Conservation (phyloP, 1,140 invertebrate genomes). For the Melanaphis sacchari region DNA sequence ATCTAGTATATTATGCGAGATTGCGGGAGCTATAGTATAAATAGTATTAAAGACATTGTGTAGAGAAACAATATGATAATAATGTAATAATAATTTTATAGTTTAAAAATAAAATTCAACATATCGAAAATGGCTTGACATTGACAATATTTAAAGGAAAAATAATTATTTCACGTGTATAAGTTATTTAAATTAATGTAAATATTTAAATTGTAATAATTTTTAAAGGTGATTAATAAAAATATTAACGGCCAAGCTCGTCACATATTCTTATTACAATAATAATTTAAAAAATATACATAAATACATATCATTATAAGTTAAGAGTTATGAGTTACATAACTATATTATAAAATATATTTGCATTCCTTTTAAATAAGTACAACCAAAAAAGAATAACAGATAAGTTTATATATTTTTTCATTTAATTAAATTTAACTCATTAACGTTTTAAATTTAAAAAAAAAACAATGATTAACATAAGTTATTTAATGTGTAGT, state of each 20-base stretch:
- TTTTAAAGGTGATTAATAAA: not conserved
- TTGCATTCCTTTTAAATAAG: not conserved
- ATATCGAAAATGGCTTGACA: not conserved
- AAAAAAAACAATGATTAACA: not conserved
- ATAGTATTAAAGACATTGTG: not conserved
- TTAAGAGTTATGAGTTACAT: not conserved
- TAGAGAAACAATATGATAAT: not conserved
- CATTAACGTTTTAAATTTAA: not conserved
- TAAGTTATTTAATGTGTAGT: not conserved
- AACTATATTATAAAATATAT: not conserved
- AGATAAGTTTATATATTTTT: not conserved
- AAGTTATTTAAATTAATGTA: conserved; percentile 1
- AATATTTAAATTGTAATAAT: not conserved
- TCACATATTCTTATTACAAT: not conserved
- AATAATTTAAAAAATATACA: not conserved
- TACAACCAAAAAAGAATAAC: not conserved
- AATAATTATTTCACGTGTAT: not conserved
- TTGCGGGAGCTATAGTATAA: not conserved
- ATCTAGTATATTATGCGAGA: no score
- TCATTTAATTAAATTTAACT: not conserved
- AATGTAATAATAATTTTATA: not conserved
- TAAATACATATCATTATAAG: not conserved
- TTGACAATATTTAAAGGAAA: not conserved
- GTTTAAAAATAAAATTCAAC: not conserved
- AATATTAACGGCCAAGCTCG: not conserved